Base-by-base conservation (phyloP, 2,113 vertebrate genomes). In the Origma solitaria region DNA sequence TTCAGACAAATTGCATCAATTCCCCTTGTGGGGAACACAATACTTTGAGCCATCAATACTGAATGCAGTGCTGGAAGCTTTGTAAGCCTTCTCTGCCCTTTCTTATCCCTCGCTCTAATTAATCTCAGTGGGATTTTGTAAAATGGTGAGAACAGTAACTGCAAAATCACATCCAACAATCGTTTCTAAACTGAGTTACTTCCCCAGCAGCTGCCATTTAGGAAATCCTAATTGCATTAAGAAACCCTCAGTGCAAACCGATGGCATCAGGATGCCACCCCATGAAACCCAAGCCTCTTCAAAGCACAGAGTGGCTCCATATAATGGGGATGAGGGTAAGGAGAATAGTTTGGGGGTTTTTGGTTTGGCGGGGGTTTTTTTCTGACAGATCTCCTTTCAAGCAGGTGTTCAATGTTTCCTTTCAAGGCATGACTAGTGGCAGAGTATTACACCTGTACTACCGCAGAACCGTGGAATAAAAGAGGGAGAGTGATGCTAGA, bases 301-400 rank as follows among this genome's bases (percentile, higher is more conserved):
- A n/a, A 42, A 42, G 11, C 51, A 57, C 5, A 4, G 11, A 45
- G 35, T 11, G 31, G 13, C 8, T 53, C 20, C 44, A 9, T 1
- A 2, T 10, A 13, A 30, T 9, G 17, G 4, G 5, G 5, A 8
- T 15, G 20, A 9, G 3, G 9, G 4, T 13, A 18, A 38, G 31
- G 17, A 8, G 25, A 60, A 45, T 27, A 15, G 9, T 47, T 76
- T 16, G 19, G 18, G 8, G 2, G 4, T 22, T 71, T 42, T 45
- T 31, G 33, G 17, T 35, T 47, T 57, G 10, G 8, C 18, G n/a
- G 2, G 14, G 3, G 35, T 37, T 19, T 44, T 49, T n/a, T 44
- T n/a, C n/a, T 23, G 18, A 4, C 25, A 61, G 24, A 20, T 30
- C 22, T 72, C 18, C 15, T 62, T 90, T 65, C 33, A 68, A 30